phyloP scores from a whole-genome alignment of 2,888 invertebrate genomes.

The Pristionchus maxplancki region DNA sequence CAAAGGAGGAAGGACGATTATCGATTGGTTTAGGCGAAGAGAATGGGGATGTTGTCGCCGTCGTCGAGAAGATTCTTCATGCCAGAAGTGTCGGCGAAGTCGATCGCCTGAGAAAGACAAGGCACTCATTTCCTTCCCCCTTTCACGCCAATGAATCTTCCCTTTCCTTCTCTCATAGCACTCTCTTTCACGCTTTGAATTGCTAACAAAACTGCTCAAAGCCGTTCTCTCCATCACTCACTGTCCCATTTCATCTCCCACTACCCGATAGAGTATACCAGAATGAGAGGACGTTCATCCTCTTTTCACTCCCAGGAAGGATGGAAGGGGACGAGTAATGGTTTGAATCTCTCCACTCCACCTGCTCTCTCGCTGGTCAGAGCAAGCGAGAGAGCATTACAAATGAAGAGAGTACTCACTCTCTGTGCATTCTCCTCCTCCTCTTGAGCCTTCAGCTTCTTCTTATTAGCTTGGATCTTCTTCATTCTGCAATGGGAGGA shows the following conservation, averaged over 20 bases:
- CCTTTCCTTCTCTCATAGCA: not conserved
- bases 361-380: not conserved
- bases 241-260: not conserved
- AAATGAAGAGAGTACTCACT: constrained; percentile 23
- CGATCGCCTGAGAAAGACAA: constrained; percentile 35
- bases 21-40: constrained; percentile 64
- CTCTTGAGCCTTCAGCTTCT: constrained; percentile 70
- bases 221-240: not conserved
- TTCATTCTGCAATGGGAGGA: constrained; percentile 71
- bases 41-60: constrained; percentile 76
- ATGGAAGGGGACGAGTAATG: not conserved
- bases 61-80: constrained; percentile 69
- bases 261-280: too few relatives aligned
- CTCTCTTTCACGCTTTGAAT: not conserved
- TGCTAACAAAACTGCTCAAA: not conserved
- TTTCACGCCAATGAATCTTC: not conserved
- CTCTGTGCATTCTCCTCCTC: constrained; percentile 56
- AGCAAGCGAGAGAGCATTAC: not conserved
- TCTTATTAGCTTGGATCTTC: constrained; percentile 78
- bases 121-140: not conserved
- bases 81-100: constrained; percentile 55
- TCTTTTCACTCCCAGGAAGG: not conserved
- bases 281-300: too few relatives aligned
- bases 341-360: not conserved
- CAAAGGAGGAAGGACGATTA: not conserved